phyloP scores from a whole-genome alignment of 2,888 invertebrate species.

The Idaea straminata region DNA sequence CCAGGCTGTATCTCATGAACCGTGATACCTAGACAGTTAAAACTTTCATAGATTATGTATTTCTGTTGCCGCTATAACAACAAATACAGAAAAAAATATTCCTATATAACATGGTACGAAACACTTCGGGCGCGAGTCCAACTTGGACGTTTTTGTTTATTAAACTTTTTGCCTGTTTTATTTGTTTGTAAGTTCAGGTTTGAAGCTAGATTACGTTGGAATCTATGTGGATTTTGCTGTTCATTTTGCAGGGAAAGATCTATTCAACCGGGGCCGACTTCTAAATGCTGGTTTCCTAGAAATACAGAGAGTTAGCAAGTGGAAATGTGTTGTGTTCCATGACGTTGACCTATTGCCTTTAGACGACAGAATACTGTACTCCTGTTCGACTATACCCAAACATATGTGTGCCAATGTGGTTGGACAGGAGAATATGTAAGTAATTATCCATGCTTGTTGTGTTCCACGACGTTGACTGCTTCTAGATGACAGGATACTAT shows the following conservation, averaged over 20 bases:
- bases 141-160: too few relatives aligned
- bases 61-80: too few relatives aligned
- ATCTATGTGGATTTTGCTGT: background rate
- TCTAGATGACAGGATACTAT: constrained; percentile 91
- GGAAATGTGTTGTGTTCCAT: constrained; percentile 94
- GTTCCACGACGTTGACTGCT: constrained; percentile 97
- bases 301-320: constrained; percentile 83
- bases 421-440: constrained; percentile 32
- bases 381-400: constrained; percentile 91
- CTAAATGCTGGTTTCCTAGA: constrained; percentile 96
- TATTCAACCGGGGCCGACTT: constrained; percentile 93
- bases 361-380: constrained; percentile 91
- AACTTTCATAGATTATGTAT: too few relatives aligned
- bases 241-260: constrained; percentile 35
- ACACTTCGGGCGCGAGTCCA: too few relatives aligned
- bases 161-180: too few relatives aligned
- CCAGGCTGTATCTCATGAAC: too few relatives aligned
- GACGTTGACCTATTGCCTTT: constrained; percentile 95
- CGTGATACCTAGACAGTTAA: too few relatives aligned
- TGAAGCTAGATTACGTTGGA: too few relatives aligned
- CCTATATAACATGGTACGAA: too few relatives aligned
- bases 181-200: too few relatives aligned
- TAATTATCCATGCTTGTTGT: constrained; percentile 75
- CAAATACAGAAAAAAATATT: too few relatives aligned
- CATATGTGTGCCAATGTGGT: constrained; percentile 87